Percentiles rank a stretch among this genome's conserved stretches.
Evolutionary conservation across 2,888 invertebrate species (phyloP).

Genomic region (Ypsolopha scabrella): DNA sequence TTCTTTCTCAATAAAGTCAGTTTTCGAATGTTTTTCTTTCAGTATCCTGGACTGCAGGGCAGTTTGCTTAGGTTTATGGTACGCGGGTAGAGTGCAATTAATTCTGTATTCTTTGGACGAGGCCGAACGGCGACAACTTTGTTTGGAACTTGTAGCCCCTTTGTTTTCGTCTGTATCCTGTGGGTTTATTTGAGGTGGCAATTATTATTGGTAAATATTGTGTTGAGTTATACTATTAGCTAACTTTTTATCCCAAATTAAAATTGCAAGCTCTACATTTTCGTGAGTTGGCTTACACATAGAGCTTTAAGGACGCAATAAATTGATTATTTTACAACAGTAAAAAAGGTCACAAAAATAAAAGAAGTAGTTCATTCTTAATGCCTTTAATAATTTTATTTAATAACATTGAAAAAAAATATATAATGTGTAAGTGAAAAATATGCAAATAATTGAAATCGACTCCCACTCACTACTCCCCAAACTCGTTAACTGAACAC

Average conservation of each 20-base stretch:
- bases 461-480: constrained; percentile 37
- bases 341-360: not conserved
- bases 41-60: constrained; percentile 18
- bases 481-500: constrained; percentile 31
- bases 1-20: no score
- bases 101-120: constrained; percentile 39
- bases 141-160: constrained; percentile 1
- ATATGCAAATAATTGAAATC: constrained; percentile 52
- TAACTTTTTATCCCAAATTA: no score
- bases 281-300: no score
- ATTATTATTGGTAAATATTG: not conserved
- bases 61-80: constrained; percentile 65
- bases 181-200: not conserved
- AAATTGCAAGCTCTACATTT: no score
- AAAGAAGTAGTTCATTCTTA: constrained; percentile 30
- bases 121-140: constrained; percentile 38
- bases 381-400: constrained; percentile 63
- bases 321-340: no score
- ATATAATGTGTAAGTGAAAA: constrained; percentile 33
- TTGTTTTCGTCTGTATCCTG: constrained; percentile 1
- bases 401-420: constrained; percentile 59
- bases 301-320: no score
- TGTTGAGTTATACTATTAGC: not conserved
- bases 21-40: no score
- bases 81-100: constrained; percentile 59